Evolutionary conservation across 2,797 vertebrate species (phyloP).

Genomic region (Prionace glauca): DNA sequence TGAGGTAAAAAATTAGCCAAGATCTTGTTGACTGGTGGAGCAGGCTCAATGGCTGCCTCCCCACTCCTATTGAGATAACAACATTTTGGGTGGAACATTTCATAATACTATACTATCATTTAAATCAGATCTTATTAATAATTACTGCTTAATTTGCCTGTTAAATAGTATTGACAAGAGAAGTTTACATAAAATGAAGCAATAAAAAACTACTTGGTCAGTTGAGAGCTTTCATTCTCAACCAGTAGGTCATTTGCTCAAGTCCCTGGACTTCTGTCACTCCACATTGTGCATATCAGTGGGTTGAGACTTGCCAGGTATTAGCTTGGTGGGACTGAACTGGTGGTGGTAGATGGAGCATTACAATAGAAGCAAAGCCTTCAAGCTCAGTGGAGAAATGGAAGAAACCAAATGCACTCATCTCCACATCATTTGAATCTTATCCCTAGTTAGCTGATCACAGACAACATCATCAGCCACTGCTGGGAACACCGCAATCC

Average conservation of each 20-base stretch:
- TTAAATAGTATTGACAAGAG: background rate
- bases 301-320: background rate
- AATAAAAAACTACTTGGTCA: background rate
- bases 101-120: background rate
- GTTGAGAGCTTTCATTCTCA: background rate
- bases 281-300: background rate
- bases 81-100: background rate
- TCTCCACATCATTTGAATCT: background rate
- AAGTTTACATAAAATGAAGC: constrained; percentile 15
- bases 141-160: background rate
- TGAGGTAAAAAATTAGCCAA: too few species aligned
- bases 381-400: background rate
- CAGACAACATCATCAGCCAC: background rate
- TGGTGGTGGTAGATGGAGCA: background rate
- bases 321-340: background rate
- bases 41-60: too few species aligned
- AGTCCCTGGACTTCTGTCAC: background rate
- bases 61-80: background rate
- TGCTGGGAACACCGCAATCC: background rate
- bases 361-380: constrained; percentile 21
- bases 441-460: background rate
- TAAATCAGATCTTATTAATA: background rate
- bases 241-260: constrained; percentile 12
- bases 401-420: background rate
- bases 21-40: too few species aligned